phyloP scores from a whole-genome alignment of 2,888 invertebrate genomes.

The Apotomis betuletana region DNA sequence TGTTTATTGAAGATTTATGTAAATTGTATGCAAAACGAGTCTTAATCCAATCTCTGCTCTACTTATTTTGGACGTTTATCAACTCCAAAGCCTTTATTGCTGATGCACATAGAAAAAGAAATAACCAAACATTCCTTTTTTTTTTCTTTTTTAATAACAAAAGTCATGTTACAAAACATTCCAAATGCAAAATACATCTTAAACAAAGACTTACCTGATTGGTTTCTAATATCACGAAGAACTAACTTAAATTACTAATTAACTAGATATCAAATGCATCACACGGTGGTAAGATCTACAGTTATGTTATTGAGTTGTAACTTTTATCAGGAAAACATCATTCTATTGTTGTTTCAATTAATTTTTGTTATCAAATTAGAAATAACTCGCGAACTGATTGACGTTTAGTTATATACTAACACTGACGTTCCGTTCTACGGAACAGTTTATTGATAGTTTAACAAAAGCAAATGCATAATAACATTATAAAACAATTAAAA shows the following conservation, averaged over 20 bases:
- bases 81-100: constrained; percentile 9
- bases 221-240: constrained; percentile 28
- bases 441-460: background rate
- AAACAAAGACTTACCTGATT: constrained; percentile 41
- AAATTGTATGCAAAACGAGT: background rate
- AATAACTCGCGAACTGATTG: constrained; percentile 29
- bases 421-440: constrained; percentile 22
- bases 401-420: constrained; percentile 24
- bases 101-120: constrained; percentile 1
- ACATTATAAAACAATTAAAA: too few species aligned
- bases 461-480: too few species aligned
- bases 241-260: constrained; percentile 31
- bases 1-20: background rate
- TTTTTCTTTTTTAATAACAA: constrained; percentile 21
- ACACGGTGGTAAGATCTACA: constrained; percentile 36
- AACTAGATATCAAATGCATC: constrained; percentile 36
- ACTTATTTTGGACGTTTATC: constrained; percentile 16
- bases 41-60: constrained; percentile 7
- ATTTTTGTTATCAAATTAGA: constrained; percentile 49
- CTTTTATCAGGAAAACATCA: constrained; percentile 42
- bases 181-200: constrained; percentile 31
- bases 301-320: constrained; percentile 29
- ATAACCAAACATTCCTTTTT: constrained; percentile 12
- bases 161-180: constrained; percentile 22
- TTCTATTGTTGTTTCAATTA: constrained; percentile 46